A percentile compares a stretch with the other conserved stretches of the same genome.
These are phyloP conservation scores for Typhlichthys subterraneus DNA, from an alignment of 2,797 vertebrate species.

Conservation along the genomic window DNA sequence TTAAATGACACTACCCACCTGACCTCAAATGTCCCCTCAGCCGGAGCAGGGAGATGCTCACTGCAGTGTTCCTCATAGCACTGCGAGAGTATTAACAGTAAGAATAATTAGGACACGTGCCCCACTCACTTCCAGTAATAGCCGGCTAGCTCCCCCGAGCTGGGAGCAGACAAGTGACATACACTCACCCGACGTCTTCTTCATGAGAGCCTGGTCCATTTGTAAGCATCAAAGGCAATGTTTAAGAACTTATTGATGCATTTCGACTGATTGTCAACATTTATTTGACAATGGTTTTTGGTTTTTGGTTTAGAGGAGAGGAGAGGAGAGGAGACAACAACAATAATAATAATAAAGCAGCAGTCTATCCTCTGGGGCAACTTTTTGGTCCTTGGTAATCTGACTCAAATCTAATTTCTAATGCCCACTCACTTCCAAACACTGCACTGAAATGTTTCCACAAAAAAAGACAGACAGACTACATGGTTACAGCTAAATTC, in stretches of 20 bases:
- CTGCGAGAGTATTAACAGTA: constrained; percentile 50
- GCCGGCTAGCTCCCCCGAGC: constrained; percentile 24
- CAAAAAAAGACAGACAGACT: constrained; percentile 25
- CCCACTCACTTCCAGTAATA: constrained; percentile 34
- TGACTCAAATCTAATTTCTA: constrained; percentile 54
- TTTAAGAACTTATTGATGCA: background rate
- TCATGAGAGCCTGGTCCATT: background rate
- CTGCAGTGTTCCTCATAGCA: constrained; percentile 30
- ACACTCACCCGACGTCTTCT: background rate
- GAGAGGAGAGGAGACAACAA: constrained; percentile 16
- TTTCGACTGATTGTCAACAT: background rate
- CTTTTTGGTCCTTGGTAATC: constrained; percentile 60
- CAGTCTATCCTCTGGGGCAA: constrained; percentile 49
- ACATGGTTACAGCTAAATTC: background rate
- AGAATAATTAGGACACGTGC: constrained; percentile 64
- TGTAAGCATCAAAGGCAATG: constrained; percentile 7
- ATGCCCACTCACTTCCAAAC: constrained; percentile 71
- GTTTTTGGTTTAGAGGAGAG: background rate
- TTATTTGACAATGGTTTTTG: no score
- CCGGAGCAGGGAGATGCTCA: constrained; percentile 17
- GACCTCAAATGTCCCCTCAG: constrained; percentile 24
- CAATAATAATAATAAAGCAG: background rate
- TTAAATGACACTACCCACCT: constrained; percentile 20
- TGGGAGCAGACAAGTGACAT: constrained; percentile 18
- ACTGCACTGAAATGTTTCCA: constrained; percentile 53